phyloP scores from a whole-genome alignment of 2,113 vertebrate species.

The Oreocharis arfaki region DNA sequence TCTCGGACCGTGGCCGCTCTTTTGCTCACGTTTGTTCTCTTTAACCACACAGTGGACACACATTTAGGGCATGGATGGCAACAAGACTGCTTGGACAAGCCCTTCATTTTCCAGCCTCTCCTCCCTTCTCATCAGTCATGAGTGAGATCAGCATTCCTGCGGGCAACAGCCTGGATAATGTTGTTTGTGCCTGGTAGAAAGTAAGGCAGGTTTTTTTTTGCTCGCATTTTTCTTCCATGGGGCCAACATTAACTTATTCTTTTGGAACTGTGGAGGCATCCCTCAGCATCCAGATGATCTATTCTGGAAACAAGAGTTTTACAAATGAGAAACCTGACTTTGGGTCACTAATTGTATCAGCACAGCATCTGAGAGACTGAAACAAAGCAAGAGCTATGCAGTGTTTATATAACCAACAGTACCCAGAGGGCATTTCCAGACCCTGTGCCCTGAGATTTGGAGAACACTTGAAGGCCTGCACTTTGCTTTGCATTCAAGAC shows the following conservation, averaged over 20 bases:
- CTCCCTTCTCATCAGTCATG: background rate
- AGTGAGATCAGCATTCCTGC: conserved; percentile 7
- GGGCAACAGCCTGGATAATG: background rate
- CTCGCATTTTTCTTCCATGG: background rate
- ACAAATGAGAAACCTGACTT: background rate
- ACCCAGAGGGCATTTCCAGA: conserved; percentile 9
- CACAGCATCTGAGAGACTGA: background rate
- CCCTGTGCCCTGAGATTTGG: background rate
- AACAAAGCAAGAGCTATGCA: background rate
- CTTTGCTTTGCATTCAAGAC: conserved; percentile 31
- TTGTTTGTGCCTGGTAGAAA: background rate
- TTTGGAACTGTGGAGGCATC: background rate
- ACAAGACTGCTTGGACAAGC: background rate
- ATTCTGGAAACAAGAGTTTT: background rate
- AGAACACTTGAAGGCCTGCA: conserved; percentile 17
- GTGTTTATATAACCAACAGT: conserved; percentile 22
- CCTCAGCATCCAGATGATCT: background rate
- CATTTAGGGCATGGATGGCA: background rate
- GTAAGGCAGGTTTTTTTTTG: background rate
- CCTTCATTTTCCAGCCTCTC: background rate
- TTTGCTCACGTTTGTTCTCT: background rate
- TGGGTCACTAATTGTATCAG: conserved; percentile 9
- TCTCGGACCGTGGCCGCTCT: accelerated
- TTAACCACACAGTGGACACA: background rate
- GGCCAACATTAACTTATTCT: background rate